phyloP scores from a whole-genome alignment of 2,797 vertebrate genomes.

The Ibycter americanus region DNA sequence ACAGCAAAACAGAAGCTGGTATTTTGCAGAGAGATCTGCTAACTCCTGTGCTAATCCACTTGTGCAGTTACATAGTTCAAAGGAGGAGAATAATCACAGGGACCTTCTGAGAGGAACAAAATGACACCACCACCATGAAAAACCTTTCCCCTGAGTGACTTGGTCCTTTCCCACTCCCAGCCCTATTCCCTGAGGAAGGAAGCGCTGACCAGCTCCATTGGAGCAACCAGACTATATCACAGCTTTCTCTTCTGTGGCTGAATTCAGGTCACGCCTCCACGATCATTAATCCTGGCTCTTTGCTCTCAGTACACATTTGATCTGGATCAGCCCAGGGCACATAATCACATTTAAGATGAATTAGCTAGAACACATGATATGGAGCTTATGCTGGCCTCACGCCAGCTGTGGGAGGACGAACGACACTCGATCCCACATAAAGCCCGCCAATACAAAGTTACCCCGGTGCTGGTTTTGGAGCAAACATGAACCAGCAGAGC shows the following conservation, averaged over 20 bases:
- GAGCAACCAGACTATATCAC: not conserved
- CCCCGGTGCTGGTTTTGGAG: slow-evolving; percentile 35
- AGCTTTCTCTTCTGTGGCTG: not conserved
- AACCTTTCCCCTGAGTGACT: not conserved
- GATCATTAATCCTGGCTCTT: slow-evolving; percentile 57
- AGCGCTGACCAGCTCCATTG: not conserved
- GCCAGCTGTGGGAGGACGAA: slow-evolving; percentile 36
- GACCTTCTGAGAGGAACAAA: not conserved
- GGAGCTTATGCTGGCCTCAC: slow-evolving; percentile 35
- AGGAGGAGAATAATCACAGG: not conserved
- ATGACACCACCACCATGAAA: not conserved
- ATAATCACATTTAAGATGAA: slow-evolving; percentile 70
- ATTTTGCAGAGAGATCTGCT: not conserved
- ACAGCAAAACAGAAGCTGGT: not conserved
- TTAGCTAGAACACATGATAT: slow-evolving; percentile 60
- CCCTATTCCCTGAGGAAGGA: not conserved
- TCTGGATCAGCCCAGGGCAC: slow-evolving; percentile 62
- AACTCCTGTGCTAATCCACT: not conserved
- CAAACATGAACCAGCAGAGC: not conserved
- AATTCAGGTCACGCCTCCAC: slow-evolving; percentile 38
- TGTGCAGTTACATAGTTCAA: not conserved
- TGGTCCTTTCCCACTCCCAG: not conserved
- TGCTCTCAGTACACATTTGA: slow-evolving; percentile 53
- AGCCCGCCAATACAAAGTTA: slow-evolving; percentile 54
- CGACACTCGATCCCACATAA: not conserved